Evolutionary conservation across 2,113 vertebrate genomes (phyloP), one percentile per base, ranked within the genome.

Genomic region (Amazona guildingii): DNA sequence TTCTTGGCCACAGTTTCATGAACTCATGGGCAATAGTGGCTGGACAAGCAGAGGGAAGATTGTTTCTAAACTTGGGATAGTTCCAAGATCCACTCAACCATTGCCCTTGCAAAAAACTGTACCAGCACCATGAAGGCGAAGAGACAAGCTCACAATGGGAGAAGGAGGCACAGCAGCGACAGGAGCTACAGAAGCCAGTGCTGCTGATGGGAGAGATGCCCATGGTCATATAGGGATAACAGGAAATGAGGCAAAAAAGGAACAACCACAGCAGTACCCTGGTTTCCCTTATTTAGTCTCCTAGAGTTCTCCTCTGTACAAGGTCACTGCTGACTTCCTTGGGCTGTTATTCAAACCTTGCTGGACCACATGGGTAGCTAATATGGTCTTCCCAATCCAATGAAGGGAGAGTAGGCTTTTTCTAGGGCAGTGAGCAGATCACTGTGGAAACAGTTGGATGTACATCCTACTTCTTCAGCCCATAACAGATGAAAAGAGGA

Each of bases 401-500:
- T 4, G 17, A 70, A 66, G 28, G 37, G 43, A 68, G 24, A 72
- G 18, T 5, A 20, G 9, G 3, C 25, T 86, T 86, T 93, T 51
- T 80, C 19, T 17, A 41, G 54, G 27, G 28, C 78, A 91, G 44
- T 0, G 1, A 35, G 21, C 46, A 89, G 73, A 68, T 41, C 69
- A 51, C 44, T 0, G 1, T 83, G 86, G 51, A 75, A 95, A 90
- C 2, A 0, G 31, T 9, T 59, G 44, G 41, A 67, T 0, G 0
- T 52, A 62, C 21, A 7, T 63, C 57, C 77, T 49, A 39, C 23
- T 80, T 73, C 57, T 92, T 74, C 72, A 85, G 29, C 11, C 64
- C 63, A 63, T 55, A 43, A 41, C 20, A 92, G 33, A 88, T 52
- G 44, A 92, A 92, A 92, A 83, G 46, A 88, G 44, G 82, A 95